Percentiles rank a stretch among this genome's conserved stretches.
Conservation (phyloP, 2,113 vertebrate species). For the Mugil cephalus region DNA sequence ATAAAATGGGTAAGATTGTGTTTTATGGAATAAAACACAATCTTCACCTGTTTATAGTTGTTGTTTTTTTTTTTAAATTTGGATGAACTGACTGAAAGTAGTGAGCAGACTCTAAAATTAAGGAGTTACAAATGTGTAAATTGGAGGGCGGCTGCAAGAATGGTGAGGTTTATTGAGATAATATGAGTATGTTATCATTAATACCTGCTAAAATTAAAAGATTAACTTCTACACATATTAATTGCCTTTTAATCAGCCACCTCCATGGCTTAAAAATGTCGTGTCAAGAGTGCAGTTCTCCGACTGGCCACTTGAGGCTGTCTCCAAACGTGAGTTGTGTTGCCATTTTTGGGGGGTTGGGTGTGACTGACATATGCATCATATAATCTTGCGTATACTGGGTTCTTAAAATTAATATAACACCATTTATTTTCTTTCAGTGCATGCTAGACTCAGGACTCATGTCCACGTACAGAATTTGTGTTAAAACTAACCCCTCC, state of each 20-base stretch:
- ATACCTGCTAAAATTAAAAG: not conserved
- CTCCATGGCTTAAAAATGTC: too few species aligned
- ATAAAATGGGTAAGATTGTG: not conserved
- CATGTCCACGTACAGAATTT: constrained; percentile 24
- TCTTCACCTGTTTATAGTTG: not conserved
- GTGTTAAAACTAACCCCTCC: constrained; percentile 22
- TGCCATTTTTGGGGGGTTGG: too few species aligned
- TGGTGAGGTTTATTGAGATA: not conserved
- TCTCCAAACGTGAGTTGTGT: too few species aligned
- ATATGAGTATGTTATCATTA: not conserved
- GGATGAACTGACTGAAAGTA: not conserved
- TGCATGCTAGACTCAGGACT: constrained; percentile 11
- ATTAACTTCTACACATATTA: not conserved
- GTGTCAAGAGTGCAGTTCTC: too few species aligned
- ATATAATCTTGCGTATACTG: not conserved
- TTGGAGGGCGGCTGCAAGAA: not conserved
- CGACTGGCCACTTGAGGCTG: too few species aligned
- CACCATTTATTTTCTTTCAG: too few species aligned
- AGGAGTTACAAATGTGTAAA: not conserved
- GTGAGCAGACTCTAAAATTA: not conserved
- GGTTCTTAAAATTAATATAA: too few species aligned
- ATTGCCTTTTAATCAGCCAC: too few species aligned
- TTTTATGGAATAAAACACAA: not conserved
- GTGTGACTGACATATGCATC: not conserved
- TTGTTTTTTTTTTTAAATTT: not conserved